Evolutionary conservation across 2,888 invertebrate species (phyloP).

Genomic region (Lasioglossum vierecki): DNA sequence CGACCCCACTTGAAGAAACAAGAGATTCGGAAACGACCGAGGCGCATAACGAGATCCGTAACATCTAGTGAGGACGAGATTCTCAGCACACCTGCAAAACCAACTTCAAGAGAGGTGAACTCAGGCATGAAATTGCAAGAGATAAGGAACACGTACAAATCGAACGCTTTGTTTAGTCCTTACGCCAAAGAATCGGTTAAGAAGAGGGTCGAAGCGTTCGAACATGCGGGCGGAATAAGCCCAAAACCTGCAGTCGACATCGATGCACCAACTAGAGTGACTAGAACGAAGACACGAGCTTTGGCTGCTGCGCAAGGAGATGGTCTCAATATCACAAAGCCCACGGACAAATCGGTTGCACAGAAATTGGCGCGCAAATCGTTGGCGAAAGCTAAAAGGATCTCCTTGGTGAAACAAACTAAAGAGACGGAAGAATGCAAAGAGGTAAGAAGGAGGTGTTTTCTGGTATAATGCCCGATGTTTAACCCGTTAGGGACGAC

Average conservation of each 20-base stretch:
- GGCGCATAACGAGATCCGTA: slow-evolving; percentile 49
- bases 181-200: slow-evolving; percentile 86
- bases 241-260: slow-evolving; percentile 69
- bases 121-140: slow-evolving; percentile 29
- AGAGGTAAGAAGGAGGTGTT: slow-evolving; percentile 71
- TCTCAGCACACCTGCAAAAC: slow-evolving; percentile 69
- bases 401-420: slow-evolving; percentile 75
- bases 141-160: slow-evolving; percentile 78
- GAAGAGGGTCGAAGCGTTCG: slow-evolving; percentile 87
- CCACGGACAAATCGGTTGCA: slow-evolving; percentile 58
- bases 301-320: slow-evolving; percentile 82
- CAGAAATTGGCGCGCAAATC: slow-evolving; percentile 80
- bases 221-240: slow-evolving; percentile 84
- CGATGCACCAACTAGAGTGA: slow-evolving; percentile 83
- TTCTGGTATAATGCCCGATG: background rate
- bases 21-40: slow-evolving; percentile 45
- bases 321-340: slow-evolving; percentile 26
- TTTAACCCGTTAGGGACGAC: background rate
- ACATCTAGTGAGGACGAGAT: slow-evolving; percentile 73
- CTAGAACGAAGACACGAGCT: slow-evolving; percentile 86
- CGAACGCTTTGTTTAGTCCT: slow-evolving; percentile 85
- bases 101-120: slow-evolving; percentile 45
- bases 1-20: slow-evolving; percentile 46
- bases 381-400: slow-evolving; percentile 78
- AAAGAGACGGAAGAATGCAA: slow-evolving; percentile 77